Evolutionary conservation across 2,888 invertebrate species (phyloP).

Genomic region (Hirtodrosophila alboralis): DNA sequence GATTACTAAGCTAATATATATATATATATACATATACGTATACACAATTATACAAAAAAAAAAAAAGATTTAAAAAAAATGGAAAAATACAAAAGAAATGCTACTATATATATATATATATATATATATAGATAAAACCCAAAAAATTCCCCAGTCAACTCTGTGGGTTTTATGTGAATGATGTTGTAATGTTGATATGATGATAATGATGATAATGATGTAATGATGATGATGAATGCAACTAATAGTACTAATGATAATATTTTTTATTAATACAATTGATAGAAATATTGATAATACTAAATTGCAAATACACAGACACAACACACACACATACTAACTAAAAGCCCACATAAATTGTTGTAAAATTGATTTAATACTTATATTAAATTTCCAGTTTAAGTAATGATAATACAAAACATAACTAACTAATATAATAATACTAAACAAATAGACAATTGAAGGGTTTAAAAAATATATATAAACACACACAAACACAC

Average conservation of each 20-base stretch:
- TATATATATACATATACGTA: constrained; percentile 23
- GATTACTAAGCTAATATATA: constrained; percentile 72
- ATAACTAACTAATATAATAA: constrained; percentile 34
- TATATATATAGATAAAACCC: constrained; percentile 11
- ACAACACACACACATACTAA: constrained; percentile 23
- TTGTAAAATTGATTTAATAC: constrained; percentile 77
- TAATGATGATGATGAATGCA: constrained; percentile 53
- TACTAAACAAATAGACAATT: constrained; percentile 41
- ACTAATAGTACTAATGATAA: constrained; percentile 72
- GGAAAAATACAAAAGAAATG: constrained; percentile 17
- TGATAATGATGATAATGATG: too few species aligned
- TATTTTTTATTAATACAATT: constrained; percentile 82
- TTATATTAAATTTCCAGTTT: constrained; percentile 45
- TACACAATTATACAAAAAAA: constrained; percentile 38
- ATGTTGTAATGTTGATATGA: constrained; percentile 53
- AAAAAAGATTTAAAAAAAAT: constrained; percentile 19
- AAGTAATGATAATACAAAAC: constrained; percentile 57
- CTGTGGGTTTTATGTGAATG: constrained; percentile 34
- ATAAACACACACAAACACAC: constrained; percentile 10
- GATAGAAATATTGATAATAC: constrained; percentile 74
- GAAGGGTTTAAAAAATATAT: constrained; percentile 38
- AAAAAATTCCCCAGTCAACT: constrained; percentile 7
- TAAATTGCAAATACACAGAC: constrained; percentile 29
- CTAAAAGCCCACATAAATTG: constrained; percentile 52
- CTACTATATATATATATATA: too few species aligned